phyloP scores from a whole-genome alignment of 2,113 vertebrate species.

The Bubalus kerabau region DNA sequence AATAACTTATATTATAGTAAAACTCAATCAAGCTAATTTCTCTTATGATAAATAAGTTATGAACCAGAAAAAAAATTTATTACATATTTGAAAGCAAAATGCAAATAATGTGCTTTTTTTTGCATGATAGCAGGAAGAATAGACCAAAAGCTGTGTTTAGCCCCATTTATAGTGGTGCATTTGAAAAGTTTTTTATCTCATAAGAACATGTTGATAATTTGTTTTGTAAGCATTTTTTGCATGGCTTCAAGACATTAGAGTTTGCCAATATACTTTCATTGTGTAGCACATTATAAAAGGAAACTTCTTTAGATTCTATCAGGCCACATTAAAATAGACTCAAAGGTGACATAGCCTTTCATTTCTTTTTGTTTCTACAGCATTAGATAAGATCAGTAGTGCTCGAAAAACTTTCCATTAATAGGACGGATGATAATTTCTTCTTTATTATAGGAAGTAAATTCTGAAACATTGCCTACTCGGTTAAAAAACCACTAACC shows the following conservation, averaged over 20 bases:
- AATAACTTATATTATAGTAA: not conserved
- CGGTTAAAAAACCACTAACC: not conserved
- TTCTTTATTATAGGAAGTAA: constrained; percentile 25
- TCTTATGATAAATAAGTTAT: not conserved
- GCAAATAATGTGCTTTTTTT: not conserved
- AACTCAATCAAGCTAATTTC: not conserved
- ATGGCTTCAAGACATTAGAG: not conserved
- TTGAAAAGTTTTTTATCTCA: constrained; percentile 14
- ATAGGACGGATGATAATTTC: not conserved
- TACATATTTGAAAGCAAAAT: not conserved
- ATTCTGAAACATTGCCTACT: not conserved
- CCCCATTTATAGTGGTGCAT: not conserved
- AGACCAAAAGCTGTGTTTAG: not conserved
- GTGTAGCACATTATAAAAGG: not conserved
- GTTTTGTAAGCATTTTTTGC: not conserved
- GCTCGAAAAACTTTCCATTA: not conserved
- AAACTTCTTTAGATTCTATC: constrained; percentile 36
- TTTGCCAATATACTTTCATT: constrained; percentile 21
- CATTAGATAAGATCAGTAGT: constrained; percentile 8
- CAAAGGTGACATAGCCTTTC: not conserved
- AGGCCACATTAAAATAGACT: constrained; percentile 19
- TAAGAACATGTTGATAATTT: not conserved
- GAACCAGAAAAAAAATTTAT: not conserved
- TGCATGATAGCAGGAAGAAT: not conserved
- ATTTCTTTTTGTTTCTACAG: constrained; percentile 30